Evolutionary conservation across 23 tunicate genomes (phyloP).

Genomic region (Ascidia mentula): DNA sequence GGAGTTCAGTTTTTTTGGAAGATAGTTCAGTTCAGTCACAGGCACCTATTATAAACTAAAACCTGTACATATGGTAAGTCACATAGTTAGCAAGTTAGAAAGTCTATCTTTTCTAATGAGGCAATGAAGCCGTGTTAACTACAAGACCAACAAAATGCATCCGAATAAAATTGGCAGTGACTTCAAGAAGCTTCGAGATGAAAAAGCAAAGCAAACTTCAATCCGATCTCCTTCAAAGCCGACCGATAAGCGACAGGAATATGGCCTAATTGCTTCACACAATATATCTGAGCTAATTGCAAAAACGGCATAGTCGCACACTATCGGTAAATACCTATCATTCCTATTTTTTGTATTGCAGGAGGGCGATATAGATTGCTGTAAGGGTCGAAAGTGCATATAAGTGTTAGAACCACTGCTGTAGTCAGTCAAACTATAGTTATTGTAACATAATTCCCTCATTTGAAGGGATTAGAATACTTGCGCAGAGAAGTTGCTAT

Average conservation of each 20-base stretch:
- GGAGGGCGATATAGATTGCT: constrained; percentile 42
- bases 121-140: constrained; percentile 50
- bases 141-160: constrained; percentile 14
- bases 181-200: constrained; percentile 34
- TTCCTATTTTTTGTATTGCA: constrained; percentile 47
- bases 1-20: no score
- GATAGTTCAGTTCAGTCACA: no score
- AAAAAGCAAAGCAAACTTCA: constrained; percentile 29
- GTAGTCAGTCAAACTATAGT: no score
- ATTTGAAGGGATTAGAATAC: no score
- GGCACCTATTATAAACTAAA: no score
- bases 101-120: no score
- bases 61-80: no score
- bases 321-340: constrained; percentile 47
- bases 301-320: constrained; percentile 56
- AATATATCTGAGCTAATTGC: constrained; percentile 50
- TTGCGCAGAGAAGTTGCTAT: no score
- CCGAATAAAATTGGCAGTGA: constrained; percentile 42
- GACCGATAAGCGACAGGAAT: constrained; percentile 37
- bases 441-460: no score
- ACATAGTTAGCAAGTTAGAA: no score
- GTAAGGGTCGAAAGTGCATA: no score
- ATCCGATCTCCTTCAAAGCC: constrained; percentile 18
- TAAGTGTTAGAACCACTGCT: no score
- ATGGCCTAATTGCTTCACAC: constrained; percentile 54